Evolutionary conservation across 2,888 invertebrate species (phyloP).

Genomic region (Eustalomyia histrio): DNA sequence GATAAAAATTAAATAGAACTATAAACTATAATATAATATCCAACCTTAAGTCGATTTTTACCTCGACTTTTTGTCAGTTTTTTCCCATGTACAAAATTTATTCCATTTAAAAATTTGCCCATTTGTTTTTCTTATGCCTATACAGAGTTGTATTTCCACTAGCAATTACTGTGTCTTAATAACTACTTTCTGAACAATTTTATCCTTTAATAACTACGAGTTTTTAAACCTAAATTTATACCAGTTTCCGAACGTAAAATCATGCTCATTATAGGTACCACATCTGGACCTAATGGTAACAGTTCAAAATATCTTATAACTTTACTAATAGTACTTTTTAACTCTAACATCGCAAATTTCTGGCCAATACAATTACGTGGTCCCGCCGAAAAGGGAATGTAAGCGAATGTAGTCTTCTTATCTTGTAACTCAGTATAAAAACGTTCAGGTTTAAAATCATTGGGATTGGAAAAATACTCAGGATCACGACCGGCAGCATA

Average conservation of each 20-base stretch:
- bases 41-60: constrained; percentile 1
- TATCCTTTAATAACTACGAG: constrained; percentile 45
- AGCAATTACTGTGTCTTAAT: too few species aligned
- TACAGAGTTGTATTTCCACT: too few species aligned
- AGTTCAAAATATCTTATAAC: constrained; percentile 72
- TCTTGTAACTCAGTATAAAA: constrained; percentile 77
- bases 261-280: constrained; percentile 69
- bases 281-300: constrained; percentile 71
- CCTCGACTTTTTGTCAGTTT: too few species aligned
- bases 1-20: too few species aligned
- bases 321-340: constrained; percentile 74
- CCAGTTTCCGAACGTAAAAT: constrained; percentile 73
- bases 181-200: too few species aligned
- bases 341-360: constrained; percentile 76
- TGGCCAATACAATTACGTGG: constrained; percentile 81
- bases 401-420: constrained; percentile 77
- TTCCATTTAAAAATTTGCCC: too few species aligned
- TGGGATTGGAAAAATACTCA: constrained; percentile 72
- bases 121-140: too few species aligned
- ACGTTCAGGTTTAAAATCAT: constrained; percentile 75
- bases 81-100: too few species aligned
- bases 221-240: constrained; percentile 71
- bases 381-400: constrained; percentile 83
- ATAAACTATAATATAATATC: too few species aligned
- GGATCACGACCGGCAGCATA: constrained; percentile 73